These are phyloP conservation scores for Phengaris arion DNA, from an alignment of 2,888 invertebrate species.

Conservation along the genomic window DNA sequence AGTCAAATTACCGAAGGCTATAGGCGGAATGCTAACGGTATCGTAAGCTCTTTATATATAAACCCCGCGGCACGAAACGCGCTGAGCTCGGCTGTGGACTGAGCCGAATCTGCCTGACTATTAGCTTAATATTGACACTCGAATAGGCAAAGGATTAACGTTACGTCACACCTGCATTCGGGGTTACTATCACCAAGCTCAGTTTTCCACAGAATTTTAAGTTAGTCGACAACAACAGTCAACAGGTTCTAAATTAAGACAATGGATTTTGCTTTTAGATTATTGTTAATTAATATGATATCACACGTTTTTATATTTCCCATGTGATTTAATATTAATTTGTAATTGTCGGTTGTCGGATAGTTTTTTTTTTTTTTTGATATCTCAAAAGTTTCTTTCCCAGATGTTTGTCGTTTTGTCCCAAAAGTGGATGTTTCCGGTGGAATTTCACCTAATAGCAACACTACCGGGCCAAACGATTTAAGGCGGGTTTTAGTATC, in stretches of 20 bases:
- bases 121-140: conserved; percentile 60
- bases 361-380: not conserved
- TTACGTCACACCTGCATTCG: conserved; percentile 16
- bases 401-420: not conserved
- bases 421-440: not conserved
- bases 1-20: conserved; percentile 71
- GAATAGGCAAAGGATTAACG: conserved; percentile 54
- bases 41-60: conserved; percentile 75
- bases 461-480: not conserved
- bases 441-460: not conserved
- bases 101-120: conserved; percentile 65
- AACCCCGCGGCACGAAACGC: conserved; percentile 55
- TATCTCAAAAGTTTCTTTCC: not conserved
- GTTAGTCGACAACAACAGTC: too few species aligned
- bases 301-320: conserved; percentile 9
- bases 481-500: too few species aligned
- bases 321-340: not conserved
- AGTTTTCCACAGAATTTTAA: not conserved
- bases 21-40: conserved; percentile 72
- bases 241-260: not conserved
- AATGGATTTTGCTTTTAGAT: not conserved
- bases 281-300: not conserved
- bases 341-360: not conserved
- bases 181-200: not conserved
- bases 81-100: conserved; percentile 56